Evolutionary conservation across 1,140 invertebrate genomes (phyloP), one percentile per base, ranked within the genome.

Genomic region (Drosophila equinoxialis): DNA sequence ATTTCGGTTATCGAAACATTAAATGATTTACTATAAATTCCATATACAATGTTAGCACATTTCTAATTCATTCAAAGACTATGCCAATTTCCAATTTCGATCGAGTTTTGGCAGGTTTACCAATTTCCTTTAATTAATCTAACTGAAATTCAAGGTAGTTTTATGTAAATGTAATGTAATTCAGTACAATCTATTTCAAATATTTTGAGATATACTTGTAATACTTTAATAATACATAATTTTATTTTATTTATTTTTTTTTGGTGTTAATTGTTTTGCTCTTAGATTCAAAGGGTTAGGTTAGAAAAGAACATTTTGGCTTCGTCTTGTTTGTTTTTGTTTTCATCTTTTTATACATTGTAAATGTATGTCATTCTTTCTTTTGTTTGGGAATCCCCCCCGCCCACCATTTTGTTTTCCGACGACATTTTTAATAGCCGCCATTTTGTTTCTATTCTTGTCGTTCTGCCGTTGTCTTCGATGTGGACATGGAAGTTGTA

Each of bases 391-490:
- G 30, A 0, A 1, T 0, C 30, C 30, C 23, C 74, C 23, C 23
- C 23, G 4, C 23, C 59, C 67, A 30, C 30, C 26, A 65, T 74
- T 73, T 73, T 62, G 71, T 74, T 79, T 62, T 65, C 17, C 63
- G 63, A 60, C 58, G 70, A 77, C 75, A 86, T 76, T 86, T 82
- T 79, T 79, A 86, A 86, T 83, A 75, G 72, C 57, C 61, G 59
- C 69, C 75, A 81, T 78, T 81, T 81, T 75, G 64, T 57, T 37
- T 58, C 58, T 63, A 51, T 23, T 51, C 39, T 55, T 41, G 20
- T 58, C 45, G 45, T 51, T 20, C 30, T 30, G 20, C 17, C 11
- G 6, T 42, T 55, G 39, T 66, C 42, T 64, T 64, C 65, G 57
- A 60, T 65, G 30, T 30, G 65, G 58, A 63, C 71, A 70, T 75